A percentile compares a stretch with the other conserved stretches of the same genome.
These are phyloP conservation scores for Epizoanthus ramosus DNA, from an alignment of 92 coral and sea anemone species.

Conservation along the genomic window DNA sequence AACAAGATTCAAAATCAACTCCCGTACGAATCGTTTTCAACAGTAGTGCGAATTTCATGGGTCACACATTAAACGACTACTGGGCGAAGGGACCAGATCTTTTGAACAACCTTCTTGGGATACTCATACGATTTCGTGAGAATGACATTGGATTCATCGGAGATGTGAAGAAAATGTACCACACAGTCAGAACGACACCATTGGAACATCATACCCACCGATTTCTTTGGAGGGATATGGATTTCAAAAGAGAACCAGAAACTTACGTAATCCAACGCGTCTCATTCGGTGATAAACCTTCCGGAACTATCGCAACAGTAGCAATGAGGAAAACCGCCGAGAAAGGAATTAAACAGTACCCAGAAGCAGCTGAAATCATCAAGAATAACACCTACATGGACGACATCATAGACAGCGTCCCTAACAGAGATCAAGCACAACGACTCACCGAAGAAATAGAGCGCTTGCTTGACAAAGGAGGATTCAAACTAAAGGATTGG, in stretches of 20 bases:
- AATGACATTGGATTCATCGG: slow-evolving; percentile 47
- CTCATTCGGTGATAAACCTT: slow-evolving; percentile 61
- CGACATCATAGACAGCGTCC: slow-evolving; percentile 1
- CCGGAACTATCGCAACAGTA: slow-evolving; percentile 55
- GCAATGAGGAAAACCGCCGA: slow-evolving; percentile 59
- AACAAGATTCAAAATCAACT: slow-evolving; percentile 59
- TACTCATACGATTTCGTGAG: slow-evolving; percentile 59
- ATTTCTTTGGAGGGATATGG: slow-evolving; percentile 52
- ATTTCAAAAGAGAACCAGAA: slow-evolving; percentile 47
- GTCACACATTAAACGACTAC: slow-evolving; percentile 60
- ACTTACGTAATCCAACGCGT: slow-evolving; percentile 43
- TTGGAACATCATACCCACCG: slow-evolving; percentile 49
- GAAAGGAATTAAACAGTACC: slow-evolving; percentile 16
- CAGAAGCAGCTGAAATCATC: slow-evolving; percentile 41
- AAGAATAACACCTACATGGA: slow-evolving; percentile 37
- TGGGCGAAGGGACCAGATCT: slow-evolving; percentile 68
- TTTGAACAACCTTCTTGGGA: slow-evolving; percentile 55
- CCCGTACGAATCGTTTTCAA: slow-evolving; percentile 70
- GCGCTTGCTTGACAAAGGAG: slow-evolving; percentile 41
- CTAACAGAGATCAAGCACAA: background rate
- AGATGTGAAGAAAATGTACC: slow-evolving; percentile 62
- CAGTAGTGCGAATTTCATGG: slow-evolving; percentile 52
- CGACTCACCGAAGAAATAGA: slow-evolving; percentile 42
- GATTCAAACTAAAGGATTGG: slow-evolving; percentile 62
- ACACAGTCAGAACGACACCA: slow-evolving; percentile 33